Conservation (phyloP, 2,113 vertebrate genomes). For the Phoxinus phoxinus region DNA sequence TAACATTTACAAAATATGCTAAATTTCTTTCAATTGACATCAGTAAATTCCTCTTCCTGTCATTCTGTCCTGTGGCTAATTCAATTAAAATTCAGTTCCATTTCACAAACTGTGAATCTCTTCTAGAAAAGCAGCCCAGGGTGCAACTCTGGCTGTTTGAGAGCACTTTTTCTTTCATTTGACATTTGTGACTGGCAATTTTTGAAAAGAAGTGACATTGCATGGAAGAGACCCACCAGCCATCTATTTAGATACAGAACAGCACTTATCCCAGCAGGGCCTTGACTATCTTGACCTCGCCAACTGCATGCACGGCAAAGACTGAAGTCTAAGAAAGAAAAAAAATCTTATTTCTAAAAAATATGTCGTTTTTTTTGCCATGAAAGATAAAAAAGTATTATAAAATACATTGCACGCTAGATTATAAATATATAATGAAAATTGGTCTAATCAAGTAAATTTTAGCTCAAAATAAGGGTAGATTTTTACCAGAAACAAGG, state of each 20-base stretch:
- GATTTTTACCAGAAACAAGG: no score
- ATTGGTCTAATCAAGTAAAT: no score
- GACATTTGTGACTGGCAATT: slow-evolving; percentile 64
- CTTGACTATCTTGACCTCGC: slow-evolving; percentile 43
- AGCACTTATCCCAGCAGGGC: slow-evolving; percentile 39
- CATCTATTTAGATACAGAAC: slow-evolving; percentile 48
- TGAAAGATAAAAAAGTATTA: no score
- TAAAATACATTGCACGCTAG: no score
- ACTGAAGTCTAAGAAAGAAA: no score
- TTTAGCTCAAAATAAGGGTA: no score
- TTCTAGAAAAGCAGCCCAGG: slow-evolving; percentile 13
- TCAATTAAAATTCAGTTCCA: slow-evolving; percentile 10
- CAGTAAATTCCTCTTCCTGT: neutral
- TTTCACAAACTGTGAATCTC: neutral
- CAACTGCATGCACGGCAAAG: neutral
- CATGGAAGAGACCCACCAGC: slow-evolving; percentile 39
- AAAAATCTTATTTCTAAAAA: no score
- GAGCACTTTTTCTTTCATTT: slow-evolving; percentile 59
- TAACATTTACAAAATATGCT: neutral
- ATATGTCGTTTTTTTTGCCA: no score
- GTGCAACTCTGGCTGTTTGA: slow-evolving; percentile 33
- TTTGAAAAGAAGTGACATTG: slow-evolving; percentile 57
- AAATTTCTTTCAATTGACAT: neutral
- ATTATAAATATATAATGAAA: no score
- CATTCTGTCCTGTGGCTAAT: neutral